Conservation (phyloP, 2,113 vertebrate genomes). For the Ginglymostoma cirratum region DNA sequence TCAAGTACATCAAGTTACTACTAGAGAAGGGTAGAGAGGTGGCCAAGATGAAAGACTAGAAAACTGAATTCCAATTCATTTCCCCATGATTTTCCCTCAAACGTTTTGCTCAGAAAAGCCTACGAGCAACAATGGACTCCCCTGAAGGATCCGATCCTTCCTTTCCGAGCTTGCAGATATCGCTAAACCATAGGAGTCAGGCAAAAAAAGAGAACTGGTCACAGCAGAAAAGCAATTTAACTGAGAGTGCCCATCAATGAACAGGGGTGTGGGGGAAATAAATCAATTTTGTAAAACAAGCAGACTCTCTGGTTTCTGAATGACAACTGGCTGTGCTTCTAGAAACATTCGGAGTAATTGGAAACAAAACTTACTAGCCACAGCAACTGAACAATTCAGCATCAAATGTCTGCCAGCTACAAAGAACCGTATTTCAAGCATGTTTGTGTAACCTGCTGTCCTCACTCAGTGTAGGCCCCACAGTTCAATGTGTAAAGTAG, state of each 20-base stretch:
- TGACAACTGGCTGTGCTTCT: neutral
- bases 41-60: neutral
- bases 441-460: conserved; percentile 50
- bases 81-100: neutral
- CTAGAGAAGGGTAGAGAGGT: neutral
- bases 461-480: conserved; percentile 41
- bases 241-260: neutral
- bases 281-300: neutral
- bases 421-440: conserved; percentile 33
- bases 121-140: neutral
- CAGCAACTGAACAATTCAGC: neutral
- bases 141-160: neutral
- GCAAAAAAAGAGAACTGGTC: neutral
- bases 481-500: conserved; percentile 50
- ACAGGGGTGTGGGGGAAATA: neutral
- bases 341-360: neutral
- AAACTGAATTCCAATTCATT: neutral
- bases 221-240: neutral
- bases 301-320: neutral
- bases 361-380: neutral
- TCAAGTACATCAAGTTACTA: conserved; percentile 1
- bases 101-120: neutral
- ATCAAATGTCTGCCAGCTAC: neutral
- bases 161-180: neutral
- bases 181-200: neutral